Percentiles rank a stretch among this genome's conserved stretches.
Evolutionary conservation across 2,113 vertebrate species (phyloP).

Genomic region (Coptodon rendalli): DNA sequence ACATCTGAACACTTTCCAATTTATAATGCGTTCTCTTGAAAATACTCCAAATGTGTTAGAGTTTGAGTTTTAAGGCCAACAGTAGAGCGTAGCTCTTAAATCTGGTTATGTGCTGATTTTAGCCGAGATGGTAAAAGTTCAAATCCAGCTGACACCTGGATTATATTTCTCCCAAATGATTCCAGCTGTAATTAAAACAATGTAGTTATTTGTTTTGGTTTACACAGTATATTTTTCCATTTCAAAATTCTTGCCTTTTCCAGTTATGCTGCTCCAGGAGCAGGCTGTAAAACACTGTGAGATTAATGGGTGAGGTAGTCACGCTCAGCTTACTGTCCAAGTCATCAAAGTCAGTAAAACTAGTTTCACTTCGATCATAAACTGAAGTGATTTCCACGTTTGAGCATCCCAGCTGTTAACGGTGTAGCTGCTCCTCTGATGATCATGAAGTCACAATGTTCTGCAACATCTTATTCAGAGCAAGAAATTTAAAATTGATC

Average conservation of each 20-base stretch:
- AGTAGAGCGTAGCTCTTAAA: background rate
- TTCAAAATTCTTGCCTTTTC: background rate
- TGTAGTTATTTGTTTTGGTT: background rate
- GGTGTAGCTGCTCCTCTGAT: background rate
- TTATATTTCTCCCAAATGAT: background rate
- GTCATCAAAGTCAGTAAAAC: background rate
- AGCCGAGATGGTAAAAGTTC: background rate
- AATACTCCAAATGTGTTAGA: background rate
- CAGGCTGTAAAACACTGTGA: background rate
- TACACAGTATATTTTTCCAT: accelerated
- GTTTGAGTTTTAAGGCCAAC: background rate
- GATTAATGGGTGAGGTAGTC: background rate
- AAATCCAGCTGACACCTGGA: background rate
- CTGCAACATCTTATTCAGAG: accelerated
- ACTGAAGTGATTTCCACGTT: too few relatives aligned
- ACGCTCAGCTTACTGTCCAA: background rate
- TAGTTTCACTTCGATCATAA: background rate
- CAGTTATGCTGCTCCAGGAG: accelerated
- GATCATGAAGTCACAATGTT: background rate
- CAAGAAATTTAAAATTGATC: accelerated
- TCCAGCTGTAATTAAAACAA: background rate
- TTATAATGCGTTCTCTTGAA: accelerated
- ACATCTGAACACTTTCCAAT: accelerated
- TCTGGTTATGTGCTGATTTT: background rate
- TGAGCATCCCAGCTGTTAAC: background rate